These are phyloP conservation scores for Lordiphosa stackelbergi DNA, from an alignment of 1,140 invertebrate genomes.

Conservation along the genomic window DNA sequence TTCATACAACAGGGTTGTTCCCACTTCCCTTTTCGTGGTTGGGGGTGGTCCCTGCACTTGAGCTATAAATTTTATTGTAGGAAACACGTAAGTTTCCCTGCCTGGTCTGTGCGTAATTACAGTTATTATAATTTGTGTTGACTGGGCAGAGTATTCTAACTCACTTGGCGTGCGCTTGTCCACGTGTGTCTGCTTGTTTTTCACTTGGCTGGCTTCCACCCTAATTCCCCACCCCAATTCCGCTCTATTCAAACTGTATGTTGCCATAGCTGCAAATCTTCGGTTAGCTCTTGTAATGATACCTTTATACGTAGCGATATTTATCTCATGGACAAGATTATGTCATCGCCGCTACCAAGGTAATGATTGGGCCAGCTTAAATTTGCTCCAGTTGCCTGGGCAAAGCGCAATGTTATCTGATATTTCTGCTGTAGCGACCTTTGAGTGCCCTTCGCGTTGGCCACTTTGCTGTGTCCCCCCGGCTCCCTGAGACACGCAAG, in stretches of 20 bases:
- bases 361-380: slow-evolving; percentile 59
- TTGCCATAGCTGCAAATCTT: slow-evolving; percentile 56
- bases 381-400: slow-evolving; percentile 48
- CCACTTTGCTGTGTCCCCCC: slow-evolving; percentile 14
- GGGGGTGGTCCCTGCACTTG: slow-evolving; percentile 48
- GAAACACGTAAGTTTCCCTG: slow-evolving; percentile 53
- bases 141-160: slow-evolving; percentile 37
- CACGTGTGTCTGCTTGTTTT: slow-evolving; percentile 65
- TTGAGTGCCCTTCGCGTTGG: slow-evolving; percentile 50
- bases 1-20: slow-evolving; percentile 26
- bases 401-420: slow-evolving; percentile 27
- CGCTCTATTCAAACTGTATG: not conserved
- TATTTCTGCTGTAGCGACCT: slow-evolving; percentile 20
- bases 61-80: slow-evolving; percentile 65
- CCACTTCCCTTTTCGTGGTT: slow-evolving; percentile 18
- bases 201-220: slow-evolving; percentile 49
- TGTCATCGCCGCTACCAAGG: slow-evolving; percentile 49
- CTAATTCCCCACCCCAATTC: slow-evolving; percentile 3
- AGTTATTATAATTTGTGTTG: slow-evolving; percentile 75
- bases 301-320: slow-evolving; percentile 39
- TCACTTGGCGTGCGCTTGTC: slow-evolving; percentile 34
- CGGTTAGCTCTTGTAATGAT: slow-evolving; percentile 39
- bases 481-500: slow-evolving; percentile 5
- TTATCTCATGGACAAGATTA: slow-evolving; percentile 63
- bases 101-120: slow-evolving; percentile 59